phyloP scores from a whole-genome alignment of 2,797 vertebrate genomes.

The Falco berigora region DNA sequence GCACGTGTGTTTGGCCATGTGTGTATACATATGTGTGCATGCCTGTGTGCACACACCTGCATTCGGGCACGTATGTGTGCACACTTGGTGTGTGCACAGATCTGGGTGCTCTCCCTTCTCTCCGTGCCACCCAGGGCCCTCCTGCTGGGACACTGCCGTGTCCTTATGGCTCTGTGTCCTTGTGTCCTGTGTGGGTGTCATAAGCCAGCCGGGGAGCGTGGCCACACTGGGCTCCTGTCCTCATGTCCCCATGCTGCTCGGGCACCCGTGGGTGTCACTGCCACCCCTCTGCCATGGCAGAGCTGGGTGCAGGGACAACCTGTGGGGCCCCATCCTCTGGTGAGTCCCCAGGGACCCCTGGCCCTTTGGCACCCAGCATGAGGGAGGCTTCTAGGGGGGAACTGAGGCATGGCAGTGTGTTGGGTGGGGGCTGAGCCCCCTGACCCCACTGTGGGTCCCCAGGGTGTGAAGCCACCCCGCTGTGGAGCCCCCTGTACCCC shows the following conservation, averaged over 20 bases:
- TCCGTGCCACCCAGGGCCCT: not conserved
- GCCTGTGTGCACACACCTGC: not conserved
- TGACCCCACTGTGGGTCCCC: not conserved
- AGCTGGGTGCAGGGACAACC: no score
- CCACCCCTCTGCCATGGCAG: no score
- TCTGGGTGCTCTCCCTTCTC: not conserved
- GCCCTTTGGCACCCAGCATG: no score
- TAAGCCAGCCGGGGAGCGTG: no score
- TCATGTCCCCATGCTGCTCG: not conserved
- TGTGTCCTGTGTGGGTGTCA: not conserved
- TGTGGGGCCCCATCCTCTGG: no score
- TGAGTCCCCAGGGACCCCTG: no score
- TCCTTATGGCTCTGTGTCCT: not conserved
- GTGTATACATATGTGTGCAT: no score
- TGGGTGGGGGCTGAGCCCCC: not conserved
- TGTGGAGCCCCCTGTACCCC: no score
- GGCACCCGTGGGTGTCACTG: not conserved
- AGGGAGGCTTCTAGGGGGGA: no score
- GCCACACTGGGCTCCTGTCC: not conserved
- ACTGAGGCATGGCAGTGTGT: no score
- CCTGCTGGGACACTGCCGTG: not conserved
- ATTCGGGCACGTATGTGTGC: not conserved
- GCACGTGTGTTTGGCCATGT: not conserved
- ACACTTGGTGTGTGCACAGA: not conserved
- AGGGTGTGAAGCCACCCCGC: no score